phyloP scores from a whole-genome alignment of 2,797 vertebrate genomes.

The Sebastes trivittatus region DNA sequence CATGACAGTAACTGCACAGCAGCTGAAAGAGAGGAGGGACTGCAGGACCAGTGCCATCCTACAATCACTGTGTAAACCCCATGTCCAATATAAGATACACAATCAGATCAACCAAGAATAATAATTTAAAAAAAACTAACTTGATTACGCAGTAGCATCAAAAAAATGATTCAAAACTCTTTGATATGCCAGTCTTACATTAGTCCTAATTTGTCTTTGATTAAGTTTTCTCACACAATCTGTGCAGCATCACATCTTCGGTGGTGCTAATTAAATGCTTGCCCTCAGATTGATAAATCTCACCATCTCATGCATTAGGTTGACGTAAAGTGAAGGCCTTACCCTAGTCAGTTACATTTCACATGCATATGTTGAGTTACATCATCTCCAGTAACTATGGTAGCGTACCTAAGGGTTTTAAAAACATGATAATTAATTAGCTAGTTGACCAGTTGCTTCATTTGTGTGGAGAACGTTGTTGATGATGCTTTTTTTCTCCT shows the following conservation, averaged over 20 bases:
- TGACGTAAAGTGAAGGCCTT: slow-evolving; percentile 32
- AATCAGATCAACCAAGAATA: slow-evolving; percentile 36
- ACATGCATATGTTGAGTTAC: slow-evolving; percentile 18
- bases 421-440: not conserved
- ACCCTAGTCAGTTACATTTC: slow-evolving; percentile 9
- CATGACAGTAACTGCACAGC: slow-evolving; percentile 79
- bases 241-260: slow-evolving; percentile 8
- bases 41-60: slow-evolving; percentile 52
- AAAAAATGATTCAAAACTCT: slow-evolving; percentile 40
- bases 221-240: slow-evolving; percentile 25
- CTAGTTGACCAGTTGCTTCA: not conserved
- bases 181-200: slow-evolving; percentile 35
- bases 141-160: slow-evolving; percentile 46
- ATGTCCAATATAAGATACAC: slow-evolving; percentile 25
- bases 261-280: slow-evolving; percentile 7
- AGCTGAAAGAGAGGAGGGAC: slow-evolving; percentile 70
- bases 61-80: slow-evolving; percentile 56
- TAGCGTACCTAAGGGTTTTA: slow-evolving; percentile 5
- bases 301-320: slow-evolving; percentile 47
- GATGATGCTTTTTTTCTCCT: not conserved
- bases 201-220: slow-evolving; percentile 27
- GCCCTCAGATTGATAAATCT: slow-evolving; percentile 7
- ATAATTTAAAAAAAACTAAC: not conserved
- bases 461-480: not conserved
- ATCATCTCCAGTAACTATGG: slow-evolving; percentile 7